Evolutionary conservation across 2,113 vertebrate species (phyloP).

Genomic region (human (Homo sapiens)): GRCh38 chr3:71358001-71358500

Average conservation of each 20-base stretch:
- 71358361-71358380: conserved; percentile 35
- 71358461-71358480: background rate
- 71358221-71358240: conserved; percentile 58
- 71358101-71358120: conserved; percentile 72
- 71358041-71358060: conserved; percentile 35
- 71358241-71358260: conserved; percentile 48
- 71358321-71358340: conserved; percentile 28
- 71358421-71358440: conserved; percentile 3
- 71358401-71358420: background rate
- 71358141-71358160: conserved; percentile 58
- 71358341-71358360: conserved; percentile 14
- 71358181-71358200: conserved; percentile 39
- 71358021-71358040: conserved; percentile 35
- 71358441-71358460: background rate
- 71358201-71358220: conserved; percentile 72
- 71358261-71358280: background rate
- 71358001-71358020: conserved; percentile 36
- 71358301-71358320: conserved; percentile 60
- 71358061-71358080: conserved; percentile 39
- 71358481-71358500: background rate
- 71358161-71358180: conserved; percentile 62
- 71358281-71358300: conserved; percentile 46
- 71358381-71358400: background rate
- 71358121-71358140: conserved; percentile 52
- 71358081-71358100: conserved; percentile 72